Conservation (phyloP, 1,140 invertebrate species). For the Ostrea edulis region DNA sequence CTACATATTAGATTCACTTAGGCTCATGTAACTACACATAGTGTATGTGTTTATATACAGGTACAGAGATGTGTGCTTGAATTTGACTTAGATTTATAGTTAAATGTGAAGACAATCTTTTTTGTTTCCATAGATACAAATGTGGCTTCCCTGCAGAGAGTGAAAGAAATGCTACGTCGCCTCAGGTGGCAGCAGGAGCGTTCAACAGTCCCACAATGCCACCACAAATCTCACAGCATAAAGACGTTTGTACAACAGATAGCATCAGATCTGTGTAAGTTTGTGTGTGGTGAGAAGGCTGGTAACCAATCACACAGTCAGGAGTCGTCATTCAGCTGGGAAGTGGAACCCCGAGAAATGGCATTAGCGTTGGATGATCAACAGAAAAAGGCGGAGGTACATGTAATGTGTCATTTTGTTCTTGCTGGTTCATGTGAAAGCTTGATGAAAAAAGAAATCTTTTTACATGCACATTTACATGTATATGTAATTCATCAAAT, state of each 20-base stretch:
- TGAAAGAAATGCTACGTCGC: constrained; percentile 74
- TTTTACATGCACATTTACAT: no score
- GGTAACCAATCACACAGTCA: neutral
- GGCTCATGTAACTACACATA: no score
- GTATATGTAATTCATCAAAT: no score
- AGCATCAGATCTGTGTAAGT: constrained; percentile 63
- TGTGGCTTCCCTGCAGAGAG: constrained; percentile 73
- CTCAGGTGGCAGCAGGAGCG: constrained; percentile 73
- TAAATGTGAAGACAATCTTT: neutral
- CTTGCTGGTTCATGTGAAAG: neutral
- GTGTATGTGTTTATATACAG: no score
- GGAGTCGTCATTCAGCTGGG: constrained; percentile 47
- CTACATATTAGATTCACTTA: no score
- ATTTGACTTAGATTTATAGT: no score
- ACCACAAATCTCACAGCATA: constrained; percentile 28
- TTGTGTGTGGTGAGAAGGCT: constrained; percentile 70
- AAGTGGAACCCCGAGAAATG: constrained; percentile 70
- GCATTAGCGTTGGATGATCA: constrained; percentile 79
- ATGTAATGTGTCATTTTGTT: neutral
- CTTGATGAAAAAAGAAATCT: neutral
- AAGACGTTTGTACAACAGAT: constrained; percentile 55
- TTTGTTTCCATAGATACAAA: constrained; percentile 40
- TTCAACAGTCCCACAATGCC: constrained; percentile 52
- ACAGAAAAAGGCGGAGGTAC: constrained; percentile 80
- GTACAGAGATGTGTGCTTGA: no score